A percentile compares a stretch with the other conserved stretches of the same genome.
These are phyloP conservation scores for Gulo gulo DNA, from an alignment of 2,113 vertebrate genomes.

Conservation along the genomic window DNA sequence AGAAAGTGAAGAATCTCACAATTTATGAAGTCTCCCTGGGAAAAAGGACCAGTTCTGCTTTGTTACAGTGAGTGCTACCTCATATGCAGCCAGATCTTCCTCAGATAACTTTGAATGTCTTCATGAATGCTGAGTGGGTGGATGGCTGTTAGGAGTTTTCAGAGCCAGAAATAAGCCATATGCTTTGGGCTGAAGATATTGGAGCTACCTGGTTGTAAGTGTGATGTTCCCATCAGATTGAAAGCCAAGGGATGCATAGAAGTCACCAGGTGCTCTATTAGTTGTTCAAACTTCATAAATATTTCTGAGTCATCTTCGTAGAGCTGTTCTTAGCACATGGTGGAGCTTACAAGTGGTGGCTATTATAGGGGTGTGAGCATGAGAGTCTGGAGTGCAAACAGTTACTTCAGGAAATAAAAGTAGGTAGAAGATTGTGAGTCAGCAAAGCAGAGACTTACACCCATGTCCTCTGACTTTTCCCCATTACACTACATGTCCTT, in stretches of 20 bases:
- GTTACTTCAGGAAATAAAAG: not conserved
- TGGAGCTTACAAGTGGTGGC: not conserved
- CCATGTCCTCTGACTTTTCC: rapidly evolving
- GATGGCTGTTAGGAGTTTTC: not conserved
- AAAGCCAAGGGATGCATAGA: not conserved
- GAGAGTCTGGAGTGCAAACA: not conserved
- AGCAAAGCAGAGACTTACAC: not conserved
- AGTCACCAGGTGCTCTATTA: rapidly evolving
- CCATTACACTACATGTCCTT: not conserved
- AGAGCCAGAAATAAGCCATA: not conserved
- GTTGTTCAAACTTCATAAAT: not conserved
- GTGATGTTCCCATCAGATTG: rapidly evolving
- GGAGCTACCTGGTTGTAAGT: not conserved
- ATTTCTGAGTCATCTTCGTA: not conserved
- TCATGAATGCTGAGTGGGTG: rapidly evolving
- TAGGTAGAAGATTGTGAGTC: no score
- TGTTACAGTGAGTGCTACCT: rapidly evolving
- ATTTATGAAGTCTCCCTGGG: no score
- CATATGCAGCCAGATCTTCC: rapidly evolving
- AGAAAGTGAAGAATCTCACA: not conserved
- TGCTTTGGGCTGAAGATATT: not conserved
- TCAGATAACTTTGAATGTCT: not conserved
- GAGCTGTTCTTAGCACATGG: not conserved
- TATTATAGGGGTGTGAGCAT: not conserved
- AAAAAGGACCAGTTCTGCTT: not conserved